Base-by-base conservation (phyloP, 2,113 vertebrate genomes). In the Myiozetetes cayanensis region DNA sequence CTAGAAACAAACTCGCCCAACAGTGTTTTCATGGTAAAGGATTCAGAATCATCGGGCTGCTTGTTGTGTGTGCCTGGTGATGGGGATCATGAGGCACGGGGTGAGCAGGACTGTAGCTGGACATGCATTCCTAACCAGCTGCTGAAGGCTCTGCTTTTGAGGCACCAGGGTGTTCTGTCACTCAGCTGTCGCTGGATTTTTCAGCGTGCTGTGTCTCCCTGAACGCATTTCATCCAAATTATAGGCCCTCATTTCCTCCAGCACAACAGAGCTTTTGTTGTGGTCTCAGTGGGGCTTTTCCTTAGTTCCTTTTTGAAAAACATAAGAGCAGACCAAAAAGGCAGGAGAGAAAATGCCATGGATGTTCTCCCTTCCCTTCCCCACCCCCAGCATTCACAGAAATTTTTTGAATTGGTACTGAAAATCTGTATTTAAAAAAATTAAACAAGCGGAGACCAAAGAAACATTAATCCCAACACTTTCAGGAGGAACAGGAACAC, bases 211-310 rank as follows among this genome's bases (percentile, higher is more conserved):
- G 62, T 4, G 25, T 93, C 95, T 92, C 80, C 61, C 61, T 72
- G 52, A 75, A 65, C 7, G 0, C 16, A 8, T 88, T 94, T 94
- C 71, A 93, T 96, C 94, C 94, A 65, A 92, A 77, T 95, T 90
- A 87, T 67, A 84, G 95, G 73, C 90, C 76, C 73, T 89, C 82
- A 80, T 96, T 97, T 97, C 94, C 92, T 96, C 93, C 76, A 68
- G 9, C 92, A 95, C 93, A 96, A 87, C 85, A 95, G 92, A 84
- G 88, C 90, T 96, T 97, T 96, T 97, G 92, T 95, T 94, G 88
- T 72, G 52, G 37, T 86, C 85, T 96, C 92, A 94, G 91, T 96
- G 88, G 90, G 94, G 83, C 70, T 97, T 97, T 96, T 94, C 94
- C 82, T 81, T 68, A 90, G 90, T 90, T 93, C 73, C 76, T 75